Evolutionary conservation across 2,797 vertebrate species (phyloP).

Genomic region (Anas capensis): DNA sequence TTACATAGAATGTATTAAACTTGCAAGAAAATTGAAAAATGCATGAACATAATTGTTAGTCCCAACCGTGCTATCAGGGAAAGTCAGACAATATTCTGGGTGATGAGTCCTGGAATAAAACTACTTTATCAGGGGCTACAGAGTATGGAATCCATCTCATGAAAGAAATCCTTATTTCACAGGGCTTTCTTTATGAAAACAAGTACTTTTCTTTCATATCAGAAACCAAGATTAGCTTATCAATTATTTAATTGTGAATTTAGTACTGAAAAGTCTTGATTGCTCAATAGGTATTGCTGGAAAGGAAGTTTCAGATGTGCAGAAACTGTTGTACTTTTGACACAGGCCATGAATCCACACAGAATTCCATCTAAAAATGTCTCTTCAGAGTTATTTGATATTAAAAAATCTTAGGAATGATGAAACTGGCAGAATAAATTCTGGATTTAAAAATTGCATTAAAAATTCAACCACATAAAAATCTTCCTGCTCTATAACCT

Average conservation of each 20-base stretch:
- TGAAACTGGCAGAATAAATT: slow-evolving; percentile 45
- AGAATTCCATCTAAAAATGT: background rate
- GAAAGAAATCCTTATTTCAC: background rate
- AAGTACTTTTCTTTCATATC: background rate
- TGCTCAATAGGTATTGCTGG: background rate
- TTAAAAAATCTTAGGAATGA: slow-evolving; percentile 7
- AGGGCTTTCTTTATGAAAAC: background rate
- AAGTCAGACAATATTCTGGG: background rate
- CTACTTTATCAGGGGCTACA: background rate
- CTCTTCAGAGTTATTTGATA: slow-evolving; percentile 27
- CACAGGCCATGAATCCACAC: slow-evolving; percentile 2
- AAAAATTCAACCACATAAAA: slow-evolving; percentile 44
- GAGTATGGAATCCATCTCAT: background rate
- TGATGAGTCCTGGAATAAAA: background rate
- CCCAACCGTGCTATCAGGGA: background rate
- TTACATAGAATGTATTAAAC: background rate
- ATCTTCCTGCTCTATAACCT: slow-evolving; percentile 28
- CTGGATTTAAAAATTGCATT: slow-evolving; percentile 28
- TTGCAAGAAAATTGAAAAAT: background rate
- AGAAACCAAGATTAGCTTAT: background rate
- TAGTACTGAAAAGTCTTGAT: background rate
- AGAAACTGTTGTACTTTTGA: background rate
- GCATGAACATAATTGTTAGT: background rate
- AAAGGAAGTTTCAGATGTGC: background rate
- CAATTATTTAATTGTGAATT: background rate